These are phyloP conservation scores for Euura saliciscinereae DNA, from an alignment of 1,140 invertebrate genomes.

Conservation along the genomic window DNA sequence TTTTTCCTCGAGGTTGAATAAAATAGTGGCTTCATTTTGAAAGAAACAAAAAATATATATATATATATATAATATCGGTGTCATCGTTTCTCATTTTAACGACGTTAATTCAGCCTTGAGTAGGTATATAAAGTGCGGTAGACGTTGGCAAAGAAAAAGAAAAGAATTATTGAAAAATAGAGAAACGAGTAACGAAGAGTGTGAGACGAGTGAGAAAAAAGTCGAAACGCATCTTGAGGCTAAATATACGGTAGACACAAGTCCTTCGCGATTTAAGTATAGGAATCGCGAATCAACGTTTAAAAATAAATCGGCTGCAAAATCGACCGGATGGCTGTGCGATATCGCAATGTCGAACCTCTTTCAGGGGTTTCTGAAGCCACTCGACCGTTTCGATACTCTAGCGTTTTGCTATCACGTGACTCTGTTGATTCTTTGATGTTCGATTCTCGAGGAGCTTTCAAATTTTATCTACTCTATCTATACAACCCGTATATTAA, in stretches of 20 bases:
- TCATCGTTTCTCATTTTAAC: not conserved
- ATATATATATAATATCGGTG: not conserved
- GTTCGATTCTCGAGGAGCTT: not conserved
- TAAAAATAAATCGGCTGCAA: not conserved
- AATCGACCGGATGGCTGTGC: not conserved
- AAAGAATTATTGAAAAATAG: not conserved
- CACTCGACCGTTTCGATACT: not conserved
- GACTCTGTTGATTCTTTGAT: not conserved
- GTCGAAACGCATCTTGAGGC: not conserved
- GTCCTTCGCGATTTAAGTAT: not conserved
- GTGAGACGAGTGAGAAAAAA: no score
- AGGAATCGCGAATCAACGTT: not conserved
- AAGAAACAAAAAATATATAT: no score
- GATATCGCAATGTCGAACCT: no score
- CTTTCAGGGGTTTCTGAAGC: not conserved
- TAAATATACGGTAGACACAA: not conserved
- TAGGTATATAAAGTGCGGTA: not conserved
- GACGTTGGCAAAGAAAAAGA: not conserved
- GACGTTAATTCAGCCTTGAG: no score
- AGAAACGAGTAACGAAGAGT: no score
- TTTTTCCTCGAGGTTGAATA: no score
- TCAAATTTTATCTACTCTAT: not conserved
- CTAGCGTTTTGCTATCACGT: not conserved
- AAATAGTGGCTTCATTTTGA: no score
- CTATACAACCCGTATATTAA: no score